Evolutionary conservation across 2,888 invertebrate species (phyloP).

Genomic region (Drosophila niveifrons): DNA sequence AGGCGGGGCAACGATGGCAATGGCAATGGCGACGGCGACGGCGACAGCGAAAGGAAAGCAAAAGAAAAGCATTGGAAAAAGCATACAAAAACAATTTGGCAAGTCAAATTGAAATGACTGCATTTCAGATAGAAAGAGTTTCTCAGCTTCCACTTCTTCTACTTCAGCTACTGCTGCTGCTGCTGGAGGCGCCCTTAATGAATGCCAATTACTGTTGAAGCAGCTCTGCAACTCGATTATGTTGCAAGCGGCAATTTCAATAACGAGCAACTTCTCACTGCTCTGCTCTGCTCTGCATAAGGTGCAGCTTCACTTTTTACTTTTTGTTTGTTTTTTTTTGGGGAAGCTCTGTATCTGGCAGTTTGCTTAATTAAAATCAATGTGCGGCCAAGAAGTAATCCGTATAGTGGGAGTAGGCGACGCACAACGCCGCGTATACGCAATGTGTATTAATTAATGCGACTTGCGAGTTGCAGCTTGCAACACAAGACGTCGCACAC

Average conservation of each 20-base stretch:
- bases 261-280: constrained; percentile 23
- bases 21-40: neutral
- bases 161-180: constrained; percentile 1
- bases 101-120: constrained; percentile 54
- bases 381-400: constrained; percentile 10
- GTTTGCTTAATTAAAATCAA: constrained; percentile 38
- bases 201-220: constrained; percentile 50
- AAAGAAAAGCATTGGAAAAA: constrained; percentile 8
- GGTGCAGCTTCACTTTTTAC: neutral
- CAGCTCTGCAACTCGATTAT: constrained; percentile 42
- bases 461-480: neutral
- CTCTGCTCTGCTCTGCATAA: neutral
- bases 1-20: neutral
- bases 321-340: too few relatives aligned
- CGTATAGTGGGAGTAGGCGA: neutral
- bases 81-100: constrained; percentile 47
- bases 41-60: constrained; percentile 1
- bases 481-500: constrained; percentile 10
- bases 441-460: constrained; percentile 45
- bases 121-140: constrained; percentile 10
- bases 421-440: constrained; percentile 40
- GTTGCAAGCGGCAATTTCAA: constrained; percentile 35
- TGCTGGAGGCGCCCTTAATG: constrained; percentile 41
- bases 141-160: neutral
- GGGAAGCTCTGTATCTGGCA: too few relatives aligned